phyloP scores from a whole-genome alignment of 2,113 vertebrate genomes.

The Hippotragus niger region DNA sequence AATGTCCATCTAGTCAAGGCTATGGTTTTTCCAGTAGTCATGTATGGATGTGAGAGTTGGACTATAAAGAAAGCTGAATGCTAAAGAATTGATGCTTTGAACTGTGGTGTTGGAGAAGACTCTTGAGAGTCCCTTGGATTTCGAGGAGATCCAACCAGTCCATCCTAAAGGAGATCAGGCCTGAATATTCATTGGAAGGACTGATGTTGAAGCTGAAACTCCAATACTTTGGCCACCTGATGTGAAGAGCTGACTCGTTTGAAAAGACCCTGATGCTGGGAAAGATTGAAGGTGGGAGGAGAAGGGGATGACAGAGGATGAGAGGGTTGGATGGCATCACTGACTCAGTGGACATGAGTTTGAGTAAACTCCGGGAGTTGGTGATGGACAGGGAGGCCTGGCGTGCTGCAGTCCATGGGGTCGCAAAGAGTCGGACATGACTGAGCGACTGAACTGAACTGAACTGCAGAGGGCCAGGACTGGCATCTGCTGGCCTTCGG shows the following conservation, averaged over 20 bases:
- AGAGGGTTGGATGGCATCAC: not conserved
- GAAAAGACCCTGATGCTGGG: not conserved
- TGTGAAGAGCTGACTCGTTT: not conserved
- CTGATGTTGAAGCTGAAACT: not conserved
- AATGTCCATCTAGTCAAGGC: not conserved
- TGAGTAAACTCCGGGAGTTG: not conserved
- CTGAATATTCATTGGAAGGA: not conserved
- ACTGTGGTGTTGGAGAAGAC: not conserved
- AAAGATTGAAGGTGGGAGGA: not conserved
- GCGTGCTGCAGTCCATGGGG: not conserved
- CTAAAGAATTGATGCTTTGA: not conserved
- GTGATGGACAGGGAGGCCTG: not conserved
- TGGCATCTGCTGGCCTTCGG: not conserved
- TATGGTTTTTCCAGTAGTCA: not conserved
- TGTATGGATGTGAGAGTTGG: not conserved
- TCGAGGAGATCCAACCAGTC: not conserved
- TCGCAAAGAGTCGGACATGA: fast-evolving
- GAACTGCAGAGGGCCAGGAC: not conserved
- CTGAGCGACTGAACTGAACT: not conserved
- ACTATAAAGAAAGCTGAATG: not conserved
- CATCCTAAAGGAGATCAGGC: not conserved
- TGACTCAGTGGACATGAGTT: not conserved
- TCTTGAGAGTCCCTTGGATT: not conserved
- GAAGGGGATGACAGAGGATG: not conserved
- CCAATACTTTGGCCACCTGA: not conserved